Base-by-base conservation (phyloP, 2,888 invertebrate genomes). In the Lasioglossum lativentre region DNA sequence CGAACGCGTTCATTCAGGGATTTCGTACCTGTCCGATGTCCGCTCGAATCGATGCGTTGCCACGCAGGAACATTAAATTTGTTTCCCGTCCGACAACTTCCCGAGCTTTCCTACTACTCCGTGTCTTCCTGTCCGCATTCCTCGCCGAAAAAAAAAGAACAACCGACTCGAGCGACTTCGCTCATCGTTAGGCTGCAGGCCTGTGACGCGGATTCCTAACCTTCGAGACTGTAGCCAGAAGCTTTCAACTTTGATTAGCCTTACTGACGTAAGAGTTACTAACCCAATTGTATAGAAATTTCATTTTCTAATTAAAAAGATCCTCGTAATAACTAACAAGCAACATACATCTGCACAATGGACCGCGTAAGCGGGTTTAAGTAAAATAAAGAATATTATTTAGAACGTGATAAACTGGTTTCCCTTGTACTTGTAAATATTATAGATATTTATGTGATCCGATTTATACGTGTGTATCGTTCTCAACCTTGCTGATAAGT, bases 31-130 rank as follows among this genome's bases (percentile, higher is more conserved):
- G 56, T 27, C 59, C 66, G 52, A 52, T 71, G 34, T 45, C n/a
- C 27, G 38, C 4, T 78, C 75, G 82, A 80, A 86, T 82, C 88
- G 78, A 38, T n/a, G 34, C n/a, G 47, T 23, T 34, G 34, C 66
- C 59, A 59, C 59, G 59, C 59, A 6, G 59, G 5, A 6, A 59
- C 59, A 59, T 59, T 59, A 63, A 63, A 63, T 63, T 63, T 30
- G 59, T 63, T 63, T 63, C 59, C 59, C 59, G 59, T 63, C 59
- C 59, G 27, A 27, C 59, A 30, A 63, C 59, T 63, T 63, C 27
- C 27, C 59, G 12, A 27, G 59, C 27, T 63, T 63, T 63, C 59
- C 59, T 27, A 59, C 42, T 14, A 8, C 47, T 47, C 47, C 34
- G 2, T 1, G 34, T 68, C 68, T 38, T 68, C 68, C 38, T 23